Conservation (phyloP, 2,797 vertebrate genomes). For the Ibycter americanus region DNA sequence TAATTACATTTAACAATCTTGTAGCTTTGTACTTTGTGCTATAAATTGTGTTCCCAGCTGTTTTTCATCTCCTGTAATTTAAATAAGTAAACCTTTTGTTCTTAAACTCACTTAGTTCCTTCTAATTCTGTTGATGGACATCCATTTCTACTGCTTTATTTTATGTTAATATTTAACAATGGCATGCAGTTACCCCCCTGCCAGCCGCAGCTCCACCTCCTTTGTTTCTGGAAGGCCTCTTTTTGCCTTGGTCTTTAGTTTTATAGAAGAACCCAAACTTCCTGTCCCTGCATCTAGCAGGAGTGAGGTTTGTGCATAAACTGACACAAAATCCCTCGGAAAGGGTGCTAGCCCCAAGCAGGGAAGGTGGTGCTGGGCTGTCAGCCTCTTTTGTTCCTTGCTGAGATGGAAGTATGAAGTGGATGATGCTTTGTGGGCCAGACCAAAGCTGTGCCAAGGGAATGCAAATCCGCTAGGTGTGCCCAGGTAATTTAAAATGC, state of each 20-base stretch:
- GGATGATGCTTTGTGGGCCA: conserved; percentile 85
- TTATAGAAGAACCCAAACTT: conserved; percentile 77
- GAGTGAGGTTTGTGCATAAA: conserved; percentile 77
- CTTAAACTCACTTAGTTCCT: conserved; percentile 79
- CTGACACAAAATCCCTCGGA: conserved; percentile 70
- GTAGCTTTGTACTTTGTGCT: conserved; percentile 70
- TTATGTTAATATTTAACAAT: conserved; percentile 84
- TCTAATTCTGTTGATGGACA: conserved; percentile 82
- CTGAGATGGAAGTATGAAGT: conserved; percentile 90
- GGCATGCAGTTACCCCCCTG: conserved; percentile 79
- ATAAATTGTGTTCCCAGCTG: conserved; percentile 76
- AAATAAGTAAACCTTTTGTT: conserved; percentile 84
- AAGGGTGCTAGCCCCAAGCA: conserved; percentile 80
- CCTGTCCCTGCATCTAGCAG: conserved; percentile 72
- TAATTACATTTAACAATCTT: conserved; percentile 70
- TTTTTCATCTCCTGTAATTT: conserved; percentile 80
- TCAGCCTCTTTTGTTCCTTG: conserved; percentile 80
- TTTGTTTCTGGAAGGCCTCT: conserved; percentile 75
- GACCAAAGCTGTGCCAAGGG: conserved; percentile 90
- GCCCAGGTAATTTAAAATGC: conserved; percentile 90
- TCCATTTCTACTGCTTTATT: conserved; percentile 80
- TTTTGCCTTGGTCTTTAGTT: conserved; percentile 74
- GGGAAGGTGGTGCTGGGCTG: conserved; percentile 82
- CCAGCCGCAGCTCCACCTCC: conserved; percentile 68
- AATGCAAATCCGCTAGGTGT: conserved; percentile 94